Conservation (phyloP, 2,113 vertebrate genomes). For the Ellobius talpinus region DNA sequence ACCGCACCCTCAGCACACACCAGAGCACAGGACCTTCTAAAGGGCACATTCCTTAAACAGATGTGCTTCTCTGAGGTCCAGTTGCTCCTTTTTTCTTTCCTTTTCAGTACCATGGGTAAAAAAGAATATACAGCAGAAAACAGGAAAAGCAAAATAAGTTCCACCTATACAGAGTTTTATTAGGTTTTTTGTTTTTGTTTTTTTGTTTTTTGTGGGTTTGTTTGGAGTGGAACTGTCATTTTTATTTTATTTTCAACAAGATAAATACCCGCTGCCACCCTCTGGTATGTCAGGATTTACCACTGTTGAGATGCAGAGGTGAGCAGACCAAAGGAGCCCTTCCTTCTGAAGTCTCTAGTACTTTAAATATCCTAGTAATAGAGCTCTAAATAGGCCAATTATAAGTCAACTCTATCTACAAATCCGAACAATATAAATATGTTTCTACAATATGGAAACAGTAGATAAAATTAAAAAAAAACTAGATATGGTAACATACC, state of each 20-base stretch:
- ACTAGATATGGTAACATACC: neutral
- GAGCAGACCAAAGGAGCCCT: neutral
- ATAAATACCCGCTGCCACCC: neutral
- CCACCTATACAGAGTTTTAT: neutral
- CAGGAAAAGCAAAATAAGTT: neutral
- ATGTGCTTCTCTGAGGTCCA: slow-evolving; percentile 7
- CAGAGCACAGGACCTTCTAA: slow-evolving; percentile 11
- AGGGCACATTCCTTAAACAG: neutral
- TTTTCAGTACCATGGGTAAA: neutral
- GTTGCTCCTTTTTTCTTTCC: slow-evolving; percentile 5
- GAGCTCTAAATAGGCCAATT: neutral
- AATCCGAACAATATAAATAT: neutral
- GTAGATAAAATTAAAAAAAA: neutral
- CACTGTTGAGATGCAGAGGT: neutral
- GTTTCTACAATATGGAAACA: slow-evolving; percentile 1
- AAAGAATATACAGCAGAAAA: slow-evolving; percentile 2
- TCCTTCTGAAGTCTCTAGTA: neutral
- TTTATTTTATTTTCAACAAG: neutral
- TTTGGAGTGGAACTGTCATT: neutral
- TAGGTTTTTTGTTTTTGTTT: neutral
- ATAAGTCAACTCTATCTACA: slow-evolving; percentile 2
- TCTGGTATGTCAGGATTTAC: neutral
- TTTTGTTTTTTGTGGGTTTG: neutral
- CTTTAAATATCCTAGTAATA: neutral
- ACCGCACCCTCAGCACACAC: neutral